A percentile compares a stretch with the other conserved stretches of the same genome.
Conservation (phyloP, 2,113 vertebrate genomes). For the Theropithecus gelada region DNA sequence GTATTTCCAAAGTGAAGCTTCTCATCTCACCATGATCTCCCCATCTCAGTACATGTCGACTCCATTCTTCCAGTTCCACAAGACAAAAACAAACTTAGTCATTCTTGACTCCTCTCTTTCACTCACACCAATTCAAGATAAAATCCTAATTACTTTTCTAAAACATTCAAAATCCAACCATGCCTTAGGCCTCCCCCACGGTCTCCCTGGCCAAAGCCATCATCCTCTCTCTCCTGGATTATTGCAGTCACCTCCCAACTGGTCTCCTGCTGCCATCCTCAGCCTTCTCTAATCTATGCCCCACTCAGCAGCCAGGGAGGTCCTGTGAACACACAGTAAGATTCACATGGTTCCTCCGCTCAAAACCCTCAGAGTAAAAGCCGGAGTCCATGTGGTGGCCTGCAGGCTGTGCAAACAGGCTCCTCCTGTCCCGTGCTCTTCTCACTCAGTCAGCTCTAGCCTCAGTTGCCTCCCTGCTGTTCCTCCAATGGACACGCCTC, state of each 20-base stretch:
- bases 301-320: neutral
- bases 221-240: neutral
- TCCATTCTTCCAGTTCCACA: neutral
- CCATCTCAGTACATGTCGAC: neutral
- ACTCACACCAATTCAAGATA: neutral
- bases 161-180: neutral
- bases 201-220: neutral
- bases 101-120: neutral
- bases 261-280: neutral
- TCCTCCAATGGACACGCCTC: too few species aligned
- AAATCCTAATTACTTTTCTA: neutral
- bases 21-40: neutral
- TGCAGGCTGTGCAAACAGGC: neutral
- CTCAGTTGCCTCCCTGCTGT: too few species aligned
- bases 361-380: neutral
- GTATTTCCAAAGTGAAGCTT: neutral
- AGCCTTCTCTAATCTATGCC: neutral
- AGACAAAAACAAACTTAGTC: neutral
- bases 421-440: neutral
- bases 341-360: neutral
- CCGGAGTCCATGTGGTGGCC: too few species aligned
- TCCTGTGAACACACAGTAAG: neutral
- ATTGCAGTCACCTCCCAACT: neutral
- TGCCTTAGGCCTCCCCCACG: neutral
- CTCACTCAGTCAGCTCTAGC: neutral